A percentile compares a stretch with the other conserved stretches of the same genome.
Evolutionary conservation across 2,888 invertebrate species (phyloP).

Genomic region (Syrista parreyssii): DNA sequence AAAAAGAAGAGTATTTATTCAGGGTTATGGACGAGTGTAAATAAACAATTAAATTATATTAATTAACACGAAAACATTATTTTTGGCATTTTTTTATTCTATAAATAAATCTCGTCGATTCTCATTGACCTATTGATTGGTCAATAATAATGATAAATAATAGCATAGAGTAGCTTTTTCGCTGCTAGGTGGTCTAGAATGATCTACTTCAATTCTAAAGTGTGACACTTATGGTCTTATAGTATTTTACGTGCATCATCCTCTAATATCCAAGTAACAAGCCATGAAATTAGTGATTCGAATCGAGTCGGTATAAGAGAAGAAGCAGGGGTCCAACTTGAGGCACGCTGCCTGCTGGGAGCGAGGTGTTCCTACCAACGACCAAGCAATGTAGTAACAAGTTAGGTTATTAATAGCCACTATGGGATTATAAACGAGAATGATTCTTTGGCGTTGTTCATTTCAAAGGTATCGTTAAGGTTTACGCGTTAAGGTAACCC

Average conservation of each 20-base stretch:
- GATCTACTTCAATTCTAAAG: background rate
- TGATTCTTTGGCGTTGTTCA: conserved; percentile 4
- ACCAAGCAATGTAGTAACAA: conserved; percentile 22
- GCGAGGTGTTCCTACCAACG: conserved; percentile 30
- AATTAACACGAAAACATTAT: no score
- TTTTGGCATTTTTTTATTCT: no score
- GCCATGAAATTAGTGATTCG: conserved; percentile 35
- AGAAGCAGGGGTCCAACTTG: conserved; percentile 30
- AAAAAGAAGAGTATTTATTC: background rate
- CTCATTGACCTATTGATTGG: background rate
- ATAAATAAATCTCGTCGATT: no score
- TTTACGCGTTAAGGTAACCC: background rate
- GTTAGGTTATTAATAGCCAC: conserved; percentile 28
- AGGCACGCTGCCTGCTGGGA: conserved; percentile 31
- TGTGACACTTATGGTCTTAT: background rate
- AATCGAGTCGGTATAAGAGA: conserved; percentile 26
- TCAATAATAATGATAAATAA: background rate
- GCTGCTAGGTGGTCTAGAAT: background rate
- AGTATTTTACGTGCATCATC: background rate
- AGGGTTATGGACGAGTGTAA: no score
- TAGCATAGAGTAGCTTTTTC: background rate
- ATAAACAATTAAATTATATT: no score
- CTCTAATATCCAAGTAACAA: conserved; percentile 11
- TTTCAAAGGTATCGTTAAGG: conserved; percentile 3
- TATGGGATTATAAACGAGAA: conserved; percentile 26